Conservation (phyloP, 2,888 invertebrate species). For the Incurvaria masculella region DNA sequence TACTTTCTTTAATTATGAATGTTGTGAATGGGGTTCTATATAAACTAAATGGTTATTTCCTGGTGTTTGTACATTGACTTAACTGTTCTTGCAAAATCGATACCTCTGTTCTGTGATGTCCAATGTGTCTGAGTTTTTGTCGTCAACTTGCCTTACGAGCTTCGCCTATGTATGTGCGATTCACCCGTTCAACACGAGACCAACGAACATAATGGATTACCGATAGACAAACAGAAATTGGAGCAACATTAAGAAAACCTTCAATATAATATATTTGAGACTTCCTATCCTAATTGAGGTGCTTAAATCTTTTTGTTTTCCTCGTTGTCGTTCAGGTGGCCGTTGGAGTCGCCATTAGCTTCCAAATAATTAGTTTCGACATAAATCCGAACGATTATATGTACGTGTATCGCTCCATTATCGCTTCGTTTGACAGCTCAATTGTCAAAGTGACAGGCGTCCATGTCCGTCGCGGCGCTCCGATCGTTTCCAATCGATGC, state of each 20-base stretch:
- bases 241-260: constrained; percentile 38
- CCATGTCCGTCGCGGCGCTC: neutral
- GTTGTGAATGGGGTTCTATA: too few relatives aligned
- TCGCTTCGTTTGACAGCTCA: neutral
- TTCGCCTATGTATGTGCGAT: too few relatives aligned
- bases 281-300: constrained; percentile 47
- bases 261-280: constrained; percentile 20
- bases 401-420: neutral
- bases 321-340: constrained; percentile 35
- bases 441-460: neutral
- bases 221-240: constrained; percentile 34
- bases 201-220: neutral
- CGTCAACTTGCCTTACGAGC: too few relatives aligned
- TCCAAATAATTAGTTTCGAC: constrained; percentile 29
- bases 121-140: too few relatives aligned
- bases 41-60: too few relatives aligned
- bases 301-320: constrained; percentile 23
- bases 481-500: neutral
- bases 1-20: too few relatives aligned
- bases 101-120: too few relatives aligned
- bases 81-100: too few relatives aligned
- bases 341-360: constrained; percentile 40
- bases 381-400: constrained; percentile 26
- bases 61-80: too few relatives aligned
- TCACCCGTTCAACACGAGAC: constrained; percentile 3